Evolutionary conservation across 2,888 invertebrate species (phyloP).

Genomic region (Agrochola lychnidis): DNA sequence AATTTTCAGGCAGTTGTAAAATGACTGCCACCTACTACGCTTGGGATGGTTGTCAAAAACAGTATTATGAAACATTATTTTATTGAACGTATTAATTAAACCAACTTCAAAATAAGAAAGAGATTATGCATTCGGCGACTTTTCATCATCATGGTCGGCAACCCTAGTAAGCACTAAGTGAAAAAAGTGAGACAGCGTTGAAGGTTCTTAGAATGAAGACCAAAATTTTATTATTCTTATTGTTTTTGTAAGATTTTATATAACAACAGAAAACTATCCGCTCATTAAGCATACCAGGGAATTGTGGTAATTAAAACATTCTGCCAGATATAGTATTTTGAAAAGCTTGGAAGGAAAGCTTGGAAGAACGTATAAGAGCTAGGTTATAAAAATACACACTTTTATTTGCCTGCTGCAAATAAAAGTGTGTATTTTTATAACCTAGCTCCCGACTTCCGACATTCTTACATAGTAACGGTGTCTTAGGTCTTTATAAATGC

Average conservation of each 20-base stretch:
- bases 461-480: conserved; percentile 17
- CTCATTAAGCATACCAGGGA: background rate
- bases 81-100: background rate
- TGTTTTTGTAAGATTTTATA: background rate
- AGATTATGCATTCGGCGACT: background rate
- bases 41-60: background rate
- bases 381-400: conserved; percentile 9
- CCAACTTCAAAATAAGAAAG: background rate
- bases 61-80: background rate
- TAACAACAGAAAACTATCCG: background rate
- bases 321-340: background rate
- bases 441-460: too few relatives aligned
- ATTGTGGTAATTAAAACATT: background rate
- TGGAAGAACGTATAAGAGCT: background rate
- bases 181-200: background rate
- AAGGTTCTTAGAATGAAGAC: conserved; percentile 1
- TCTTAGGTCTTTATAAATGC: conserved; percentile 22
- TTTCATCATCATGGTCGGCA: background rate
- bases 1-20: background rate
- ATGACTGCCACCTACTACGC: background rate
- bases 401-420: too few relatives aligned
- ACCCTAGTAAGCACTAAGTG: background rate
- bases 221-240: background rate
- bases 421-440: too few relatives aligned
- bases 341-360: background rate